These are phyloP conservation scores for Sabatieria punctata DNA, from an alignment of 2,888 invertebrate species.

Conservation along the genomic window DNA sequence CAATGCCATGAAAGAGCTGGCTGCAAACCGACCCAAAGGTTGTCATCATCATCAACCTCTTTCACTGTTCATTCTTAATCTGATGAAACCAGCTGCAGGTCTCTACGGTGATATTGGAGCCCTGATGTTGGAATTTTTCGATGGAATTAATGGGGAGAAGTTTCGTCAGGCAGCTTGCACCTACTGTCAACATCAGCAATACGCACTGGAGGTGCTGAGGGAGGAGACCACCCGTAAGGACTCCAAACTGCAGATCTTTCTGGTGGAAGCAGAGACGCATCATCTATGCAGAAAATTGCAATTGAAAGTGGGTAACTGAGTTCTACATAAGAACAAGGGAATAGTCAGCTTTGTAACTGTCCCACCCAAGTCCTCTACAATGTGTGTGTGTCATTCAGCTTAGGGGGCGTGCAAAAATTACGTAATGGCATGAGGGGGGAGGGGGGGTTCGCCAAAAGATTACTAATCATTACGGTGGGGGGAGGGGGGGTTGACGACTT, in stretches of 20 bases:
- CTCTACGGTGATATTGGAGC: slow-evolving; percentile 51
- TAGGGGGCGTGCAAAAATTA: too few species aligned
- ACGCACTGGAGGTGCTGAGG: slow-evolving; percentile 61
- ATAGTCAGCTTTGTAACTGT: too few species aligned
- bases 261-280: slow-evolving; percentile 53
- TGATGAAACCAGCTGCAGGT: slow-evolving; percentile 33
- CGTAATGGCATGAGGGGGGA: too few species aligned
- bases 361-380: too few species aligned
- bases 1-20: neutral
- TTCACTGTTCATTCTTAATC: slow-evolving; percentile 28
- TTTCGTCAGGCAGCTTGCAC: slow-evolving; percentile 57
- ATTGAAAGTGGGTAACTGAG: slow-evolving; percentile 19
- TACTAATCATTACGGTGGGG: too few species aligned
- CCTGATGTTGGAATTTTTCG: slow-evolving; percentile 58
- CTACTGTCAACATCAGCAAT: slow-evolving; percentile 72
- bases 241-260: slow-evolving; percentile 20
- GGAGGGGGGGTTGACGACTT: too few species aligned
- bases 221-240: slow-evolving; percentile 29
- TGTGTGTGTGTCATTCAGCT: too few species aligned
- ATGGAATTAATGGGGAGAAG: slow-evolving; percentile 55
- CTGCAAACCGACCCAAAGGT: neutral
- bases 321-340: too few species aligned
- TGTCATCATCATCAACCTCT: neutral
- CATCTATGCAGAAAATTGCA: slow-evolving; percentile 50
- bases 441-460: too few species aligned